A percentile compares a stretch with the other conserved stretches of the same genome.
Conservation (phyloP, 2,888 invertebrate species). For the Gastracanthus pulcherrimus region DNA sequence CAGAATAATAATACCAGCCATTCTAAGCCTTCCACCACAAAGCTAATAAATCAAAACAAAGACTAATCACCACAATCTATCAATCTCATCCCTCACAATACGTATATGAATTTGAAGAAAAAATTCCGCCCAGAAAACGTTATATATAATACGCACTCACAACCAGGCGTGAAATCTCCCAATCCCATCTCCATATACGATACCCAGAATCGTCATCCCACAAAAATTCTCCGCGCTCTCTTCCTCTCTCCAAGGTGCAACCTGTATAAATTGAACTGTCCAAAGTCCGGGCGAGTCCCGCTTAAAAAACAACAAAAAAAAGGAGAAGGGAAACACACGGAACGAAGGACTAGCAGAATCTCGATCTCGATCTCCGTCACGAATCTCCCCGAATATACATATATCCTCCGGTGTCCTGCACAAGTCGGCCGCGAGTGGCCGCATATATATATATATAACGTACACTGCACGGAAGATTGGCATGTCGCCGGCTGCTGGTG, state of each 20-base stretch:
- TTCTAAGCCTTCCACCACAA: background rate
- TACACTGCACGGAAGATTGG: conserved; percentile 2
- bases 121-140: conserved; percentile 18
- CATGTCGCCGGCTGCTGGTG: conserved; percentile 1
- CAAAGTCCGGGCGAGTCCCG: background rate
- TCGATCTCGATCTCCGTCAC: conserved; percentile 24
- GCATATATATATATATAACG: background rate
- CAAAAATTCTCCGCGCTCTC: background rate
- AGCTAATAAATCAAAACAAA: conserved; percentile 5
- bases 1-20: background rate
- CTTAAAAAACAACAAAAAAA: no score
- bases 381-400: background rate
- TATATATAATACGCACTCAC: background rate
- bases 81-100: background rate
- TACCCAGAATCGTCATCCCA: conserved; percentile 23
- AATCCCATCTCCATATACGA: conserved; percentile 9
- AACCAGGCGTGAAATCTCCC: conserved; percentile 19
- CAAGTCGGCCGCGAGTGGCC: background rate
- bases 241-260: background rate
- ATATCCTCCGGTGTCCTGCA: background rate
- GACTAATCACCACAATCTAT: conserved; percentile 18
- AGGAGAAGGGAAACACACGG: background rate
- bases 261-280: conserved; percentile 30
- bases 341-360: conserved; percentile 1
- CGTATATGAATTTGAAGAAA: background rate